Evolutionary conservation across 2,888 invertebrate species (phyloP), one percentile per base, ranked within the genome.

Genomic region (Corbicula japonica): DNA sequence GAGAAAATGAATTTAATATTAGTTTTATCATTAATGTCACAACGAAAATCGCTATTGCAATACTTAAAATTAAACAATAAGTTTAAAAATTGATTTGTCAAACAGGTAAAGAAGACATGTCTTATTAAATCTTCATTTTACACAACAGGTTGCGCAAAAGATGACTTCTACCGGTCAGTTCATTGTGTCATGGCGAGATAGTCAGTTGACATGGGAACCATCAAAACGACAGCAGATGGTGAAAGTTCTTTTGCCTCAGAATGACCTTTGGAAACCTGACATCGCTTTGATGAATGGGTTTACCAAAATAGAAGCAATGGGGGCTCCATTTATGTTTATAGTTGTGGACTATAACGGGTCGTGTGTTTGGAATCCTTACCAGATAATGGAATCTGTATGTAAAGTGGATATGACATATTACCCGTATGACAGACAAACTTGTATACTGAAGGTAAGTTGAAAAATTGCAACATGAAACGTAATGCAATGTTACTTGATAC

Each of bases 191-290:
- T 81, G 81, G 81, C 46, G 38, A 21, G 81, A 81, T 35, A 66
- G 48, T 5, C 50, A 54, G 8, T 65, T 81, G 30, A 35, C 38
- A 28, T 81, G 81, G 81, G 66, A 70, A 12, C 26, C 56, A 3
- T 15, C 70, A 3, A 81, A 77, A 68, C 30, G 65, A 32, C 46
- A 48, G 18, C 75, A 75, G 15, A 72, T 81, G 1, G 35, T 61
- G 0, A 58, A 75, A 34, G 30, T 81, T 0, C 63, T 81, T 10
- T 75, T 81, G 6, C 81, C 81, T 26, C 81, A 81, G 81, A 65
- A 81, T 41, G 81, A 81, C 26, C 34, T 81, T 5, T 81, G 77
- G 77, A 81, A 81, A 30, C 81, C 81, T 3, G 81, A 81, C 34
- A 48, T 81, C n/a, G 72, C 81, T 0, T 62, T 81, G 18, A 32